Conservation (phyloP, 2,888 invertebrate species). For the Margaritifera margaritifera region DNA sequence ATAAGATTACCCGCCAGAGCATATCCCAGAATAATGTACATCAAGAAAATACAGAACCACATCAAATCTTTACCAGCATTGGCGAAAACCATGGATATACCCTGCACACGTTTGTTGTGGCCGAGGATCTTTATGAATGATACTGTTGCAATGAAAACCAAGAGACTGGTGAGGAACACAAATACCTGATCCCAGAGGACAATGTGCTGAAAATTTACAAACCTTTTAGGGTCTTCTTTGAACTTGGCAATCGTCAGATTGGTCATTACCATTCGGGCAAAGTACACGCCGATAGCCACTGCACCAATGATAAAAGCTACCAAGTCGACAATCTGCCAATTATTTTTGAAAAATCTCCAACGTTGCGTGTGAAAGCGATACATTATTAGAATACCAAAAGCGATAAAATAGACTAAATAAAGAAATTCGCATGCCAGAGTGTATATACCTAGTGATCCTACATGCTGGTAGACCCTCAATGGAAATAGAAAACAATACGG, state of each 20-base stretch:
- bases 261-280: constrained; percentile 33
- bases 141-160: constrained; percentile 50
- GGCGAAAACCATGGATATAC: constrained; percentile 43
- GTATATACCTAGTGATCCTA: constrained; percentile 41
- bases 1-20: constrained; percentile 48
- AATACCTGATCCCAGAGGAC: constrained; percentile 52
- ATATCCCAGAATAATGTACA: constrained; percentile 42
- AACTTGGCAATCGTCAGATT: constrained; percentile 41
- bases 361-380: constrained; percentile 36
- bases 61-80: constrained; percentile 44
- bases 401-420: constrained; percentile 38
- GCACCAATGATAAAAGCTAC: constrained; percentile 33
- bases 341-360: constrained; percentile 34
- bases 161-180: constrained; percentile 40
- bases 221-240: constrained; percentile 47
- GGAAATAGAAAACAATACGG: constrained; percentile 45
- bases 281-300: constrained; percentile 40
- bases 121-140: constrained; percentile 53
- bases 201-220: constrained; percentile 57
- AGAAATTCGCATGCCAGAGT: constrained; percentile 44
- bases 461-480: constrained; percentile 46
- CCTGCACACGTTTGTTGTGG: constrained; percentile 48
- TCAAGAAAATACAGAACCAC: constrained; percentile 52
- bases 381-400: constrained; percentile 31
- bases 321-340: constrained; percentile 52